Evolutionary conservation across 2,888 invertebrate genomes (phyloP).

Genomic region (Agrilus cyanescens): DNA sequence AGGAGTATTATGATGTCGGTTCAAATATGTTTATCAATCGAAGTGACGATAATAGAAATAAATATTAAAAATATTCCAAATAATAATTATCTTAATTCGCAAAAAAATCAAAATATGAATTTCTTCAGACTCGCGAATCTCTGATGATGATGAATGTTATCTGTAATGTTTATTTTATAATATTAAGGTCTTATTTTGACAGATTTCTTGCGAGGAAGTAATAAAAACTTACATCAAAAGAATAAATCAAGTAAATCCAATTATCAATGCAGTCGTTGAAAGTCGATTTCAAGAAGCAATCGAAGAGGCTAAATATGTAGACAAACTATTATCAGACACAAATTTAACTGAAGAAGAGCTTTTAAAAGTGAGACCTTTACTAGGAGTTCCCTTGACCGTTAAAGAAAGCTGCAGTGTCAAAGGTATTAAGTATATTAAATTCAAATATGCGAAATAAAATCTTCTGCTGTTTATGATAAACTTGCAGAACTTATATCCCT

Average conservation of each 20-base stretch:
- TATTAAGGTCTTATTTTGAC: constrained; percentile 8
- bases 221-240: constrained; percentile 64
- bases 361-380: constrained; percentile 45
- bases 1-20: too few relatives aligned
- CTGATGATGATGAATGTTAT: too few relatives aligned
- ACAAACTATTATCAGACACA: constrained; percentile 37
- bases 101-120: too few relatives aligned
- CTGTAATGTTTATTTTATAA: too few relatives aligned
- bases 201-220: constrained; percentile 61
- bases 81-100: too few relatives aligned
- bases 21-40: too few relatives aligned
- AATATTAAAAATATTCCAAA: too few relatives aligned
- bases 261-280: constrained; percentile 70
- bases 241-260: constrained; percentile 65
- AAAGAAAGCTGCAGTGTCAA: constrained; percentile 68
- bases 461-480: too few relatives aligned
- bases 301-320: constrained; percentile 60
- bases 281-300: constrained; percentile 65
- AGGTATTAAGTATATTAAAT: constrained; percentile 39
- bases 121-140: too few relatives aligned
- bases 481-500: too few relatives aligned
- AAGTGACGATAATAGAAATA: too few relatives aligned
- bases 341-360: constrained; percentile 5
- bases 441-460: too few relatives aligned
- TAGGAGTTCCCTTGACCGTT: constrained; percentile 72